Evolutionary conservation across 2,888 invertebrate genomes (phyloP).

Genomic region (Mesochorus sp.): DNA sequence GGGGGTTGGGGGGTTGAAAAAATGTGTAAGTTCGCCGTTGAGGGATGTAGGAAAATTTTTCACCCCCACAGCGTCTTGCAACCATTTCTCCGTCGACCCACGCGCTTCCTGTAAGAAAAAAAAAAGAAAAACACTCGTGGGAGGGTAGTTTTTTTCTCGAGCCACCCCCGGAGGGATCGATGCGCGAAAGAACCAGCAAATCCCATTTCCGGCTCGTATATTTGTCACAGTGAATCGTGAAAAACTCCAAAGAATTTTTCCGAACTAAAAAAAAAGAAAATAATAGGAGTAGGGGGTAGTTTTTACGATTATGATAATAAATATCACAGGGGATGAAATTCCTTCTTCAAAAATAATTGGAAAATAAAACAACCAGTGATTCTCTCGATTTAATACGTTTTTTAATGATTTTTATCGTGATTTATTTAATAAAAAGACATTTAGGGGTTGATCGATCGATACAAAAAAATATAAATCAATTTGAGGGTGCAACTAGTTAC

Average conservation of each 20-base stretch:
- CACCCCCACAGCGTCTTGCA: neutral
- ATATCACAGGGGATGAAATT: neutral
- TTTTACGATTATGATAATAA: no score
- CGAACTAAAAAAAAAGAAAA: neutral
- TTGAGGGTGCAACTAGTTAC: conserved; percentile 82
- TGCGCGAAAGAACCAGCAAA: neutral
- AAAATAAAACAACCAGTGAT: no score
- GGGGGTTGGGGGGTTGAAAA: conserved; percentile 1
- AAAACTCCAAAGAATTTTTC: no score
- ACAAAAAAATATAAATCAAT: neutral
- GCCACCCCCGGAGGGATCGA: conserved; percentile 8
- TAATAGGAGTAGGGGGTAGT: no score
- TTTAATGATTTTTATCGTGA: no score
- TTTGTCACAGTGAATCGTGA: neutral
- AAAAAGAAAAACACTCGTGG: neutral
- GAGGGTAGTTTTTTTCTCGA: neutral
- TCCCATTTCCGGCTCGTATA: conserved; percentile 20
- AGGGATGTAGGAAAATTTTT: conserved; percentile 2
- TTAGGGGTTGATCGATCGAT: no score
- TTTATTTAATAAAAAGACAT: neutral
- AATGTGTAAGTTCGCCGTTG: conserved; percentile 19
- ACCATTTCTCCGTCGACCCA: conserved; percentile 23
- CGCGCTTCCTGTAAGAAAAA: neutral
- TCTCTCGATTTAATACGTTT: no score
- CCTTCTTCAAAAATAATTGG: no score